phyloP scores from a whole-genome alignment of 2,888 invertebrate species.

The Colletes collaris region DNA sequence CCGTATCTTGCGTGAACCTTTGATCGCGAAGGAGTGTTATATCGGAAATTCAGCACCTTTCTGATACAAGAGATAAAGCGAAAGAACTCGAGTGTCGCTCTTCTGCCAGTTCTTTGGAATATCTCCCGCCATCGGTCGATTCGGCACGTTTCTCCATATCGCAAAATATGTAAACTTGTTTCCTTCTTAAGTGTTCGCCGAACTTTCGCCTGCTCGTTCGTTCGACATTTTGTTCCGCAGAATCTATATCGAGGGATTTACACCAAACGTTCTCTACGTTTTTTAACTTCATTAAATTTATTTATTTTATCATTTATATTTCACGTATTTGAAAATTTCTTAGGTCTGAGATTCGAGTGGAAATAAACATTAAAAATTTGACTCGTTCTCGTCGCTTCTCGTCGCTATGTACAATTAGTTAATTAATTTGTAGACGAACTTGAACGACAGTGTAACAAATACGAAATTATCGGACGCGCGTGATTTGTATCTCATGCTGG shows the following conservation, averaged over 20 bases:
- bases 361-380: too few relatives aligned
- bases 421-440: conserved; percentile 15
- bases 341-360: too few relatives aligned
- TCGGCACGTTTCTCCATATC: conserved; percentile 69
- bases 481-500: conserved; percentile 66
- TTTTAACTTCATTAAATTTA: too few relatives aligned
- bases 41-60: conserved; percentile 61
- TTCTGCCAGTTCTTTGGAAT: conserved; percentile 53
- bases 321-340: too few relatives aligned
- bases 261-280: too few relatives aligned
- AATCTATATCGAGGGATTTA: too few relatives aligned
- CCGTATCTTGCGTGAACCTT: conserved; percentile 41
- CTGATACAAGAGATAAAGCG: conserved; percentile 56
- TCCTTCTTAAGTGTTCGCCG: background rate
- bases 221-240: too few relatives aligned
- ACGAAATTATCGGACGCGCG: conserved; percentile 15
- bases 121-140: conserved; percentile 61
- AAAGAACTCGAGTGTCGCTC: conserved; percentile 57
- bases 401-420: background rate
- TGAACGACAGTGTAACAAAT: conserved; percentile 34
- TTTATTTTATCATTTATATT: background rate
- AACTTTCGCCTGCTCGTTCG: conserved; percentile 2
- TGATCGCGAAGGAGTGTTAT: conserved; percentile 36
- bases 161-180: conserved; percentile 36
- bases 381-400: too few relatives aligned